Evolutionary conservation across 2,888 invertebrate species (phyloP).

Genomic region (Agriotes lineatus): DNA sequence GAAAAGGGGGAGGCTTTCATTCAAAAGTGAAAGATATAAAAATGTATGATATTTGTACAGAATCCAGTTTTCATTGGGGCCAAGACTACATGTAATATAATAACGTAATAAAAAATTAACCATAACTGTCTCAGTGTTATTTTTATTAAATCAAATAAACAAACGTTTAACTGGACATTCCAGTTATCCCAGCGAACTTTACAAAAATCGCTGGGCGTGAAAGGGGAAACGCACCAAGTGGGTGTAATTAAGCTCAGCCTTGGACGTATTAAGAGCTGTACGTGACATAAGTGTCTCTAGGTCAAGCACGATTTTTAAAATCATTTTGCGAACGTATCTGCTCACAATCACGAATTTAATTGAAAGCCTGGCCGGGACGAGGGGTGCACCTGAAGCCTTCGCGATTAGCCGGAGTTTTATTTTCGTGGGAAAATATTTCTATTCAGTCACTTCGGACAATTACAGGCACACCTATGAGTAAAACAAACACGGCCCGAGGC

Average conservation of each 20-base stretch:
- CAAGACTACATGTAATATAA: no score
- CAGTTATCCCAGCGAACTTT: no score
- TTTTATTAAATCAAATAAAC: no score
- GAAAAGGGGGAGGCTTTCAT: no score
- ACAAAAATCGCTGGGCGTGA: neutral
- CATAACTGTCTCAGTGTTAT: no score
- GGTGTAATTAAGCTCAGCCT: conserved; percentile 18
- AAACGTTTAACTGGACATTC: no score
- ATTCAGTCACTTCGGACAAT: neutral
- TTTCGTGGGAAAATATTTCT: conserved; percentile 5
- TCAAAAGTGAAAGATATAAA: no score
- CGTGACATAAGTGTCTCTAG: conserved; percentile 17
- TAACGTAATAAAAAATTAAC: no score
- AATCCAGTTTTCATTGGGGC: no score
- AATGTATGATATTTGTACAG: no score
- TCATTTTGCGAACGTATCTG: neutral
- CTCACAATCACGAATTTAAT: neutral
- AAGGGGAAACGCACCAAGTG: conserved; percentile 7
- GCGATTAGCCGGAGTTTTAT: neutral
- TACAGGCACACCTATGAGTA: neutral
- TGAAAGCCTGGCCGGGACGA: neutral
- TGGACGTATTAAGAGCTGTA: conserved; percentile 4
- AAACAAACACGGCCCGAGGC: neutral
- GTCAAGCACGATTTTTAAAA: conserved; percentile 17
- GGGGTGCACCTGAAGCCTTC: neutral